phyloP scores from a whole-genome alignment of 1,140 invertebrate species.

The Pseudoatta argentina region DNA sequence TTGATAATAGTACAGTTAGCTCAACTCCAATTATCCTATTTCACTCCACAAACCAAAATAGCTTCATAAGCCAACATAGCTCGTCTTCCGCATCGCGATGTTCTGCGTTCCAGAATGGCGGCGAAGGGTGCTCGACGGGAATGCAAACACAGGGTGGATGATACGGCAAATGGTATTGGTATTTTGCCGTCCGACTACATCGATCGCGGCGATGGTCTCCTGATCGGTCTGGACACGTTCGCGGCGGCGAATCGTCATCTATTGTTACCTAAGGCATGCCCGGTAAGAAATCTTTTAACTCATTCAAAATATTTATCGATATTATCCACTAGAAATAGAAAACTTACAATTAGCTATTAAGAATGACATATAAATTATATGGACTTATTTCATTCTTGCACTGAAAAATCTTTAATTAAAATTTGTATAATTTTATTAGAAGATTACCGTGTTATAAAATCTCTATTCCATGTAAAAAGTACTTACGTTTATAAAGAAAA shows the following conservation, averaged over 20 bases:
- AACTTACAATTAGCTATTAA: neutral
- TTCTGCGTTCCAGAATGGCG: constrained; percentile 72
- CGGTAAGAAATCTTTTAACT: constrained; percentile 74
- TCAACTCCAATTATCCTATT: constrained; percentile 23
- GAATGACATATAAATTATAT: constrained; percentile 1
- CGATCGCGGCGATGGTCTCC: constrained; percentile 82
- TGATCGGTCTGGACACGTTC: constrained; percentile 83
- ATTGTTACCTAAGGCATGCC: constrained; percentile 79
- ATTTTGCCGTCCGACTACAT: constrained; percentile 83
- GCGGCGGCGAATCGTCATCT: constrained; percentile 81
- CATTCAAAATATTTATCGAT: neutral
- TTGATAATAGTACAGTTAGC: neutral
- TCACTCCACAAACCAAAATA: constrained; percentile 36
- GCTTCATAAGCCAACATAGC: constrained; percentile 46
- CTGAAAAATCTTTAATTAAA: neutral
- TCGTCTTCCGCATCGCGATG: constrained; percentile 47
- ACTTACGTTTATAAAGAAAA: neutral
- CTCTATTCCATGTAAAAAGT: neutral
- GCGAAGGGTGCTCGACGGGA: constrained; percentile 80
- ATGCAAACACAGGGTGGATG: constrained; percentile 80
- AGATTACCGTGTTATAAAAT: neutral
- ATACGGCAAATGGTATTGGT: constrained; percentile 78
- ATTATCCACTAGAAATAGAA: constrained; percentile 4
- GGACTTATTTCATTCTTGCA: neutral
- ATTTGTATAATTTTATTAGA: neutral